Percentiles rank a stretch among this genome's conserved stretches.
Evolutionary conservation across 2,888 invertebrate species (phyloP).

Genomic region (Mamestra brassicae): DNA sequence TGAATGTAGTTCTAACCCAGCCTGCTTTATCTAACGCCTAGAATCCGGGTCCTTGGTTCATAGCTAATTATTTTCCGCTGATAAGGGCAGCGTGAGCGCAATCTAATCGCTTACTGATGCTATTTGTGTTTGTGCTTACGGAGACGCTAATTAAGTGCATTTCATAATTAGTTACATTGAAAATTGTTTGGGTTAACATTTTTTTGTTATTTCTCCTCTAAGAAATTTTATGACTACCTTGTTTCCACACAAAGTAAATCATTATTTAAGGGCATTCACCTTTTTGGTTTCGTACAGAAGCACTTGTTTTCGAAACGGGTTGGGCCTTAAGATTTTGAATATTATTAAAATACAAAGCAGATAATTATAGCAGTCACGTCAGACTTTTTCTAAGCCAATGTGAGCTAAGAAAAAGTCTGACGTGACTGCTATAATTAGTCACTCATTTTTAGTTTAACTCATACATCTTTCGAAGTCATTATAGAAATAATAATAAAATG

Average conservation of each 20-base stretch:
- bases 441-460: too few relatives aligned
- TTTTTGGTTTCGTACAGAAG: neutral
- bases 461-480: neutral
- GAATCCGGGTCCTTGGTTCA: constrained; percentile 69
- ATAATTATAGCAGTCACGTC: neutral
- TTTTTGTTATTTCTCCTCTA: neutral
- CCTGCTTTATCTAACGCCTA: constrained; percentile 57
- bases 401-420: too few relatives aligned
- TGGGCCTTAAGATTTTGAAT: neutral
- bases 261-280: neutral
- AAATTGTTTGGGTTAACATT: neutral
- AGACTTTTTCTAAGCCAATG: neutral
- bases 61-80: constrained; percentile 56
- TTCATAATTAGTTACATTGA: constrained; percentile 11
- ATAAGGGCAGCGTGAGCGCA: constrained; percentile 55
- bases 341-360: neutral
- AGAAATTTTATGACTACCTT: neutral
- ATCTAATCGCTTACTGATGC: constrained; percentile 60
- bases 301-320: constrained; percentile 4
- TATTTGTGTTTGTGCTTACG: constrained; percentile 37
- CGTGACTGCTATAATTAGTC: too few relatives aligned
- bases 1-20: constrained; percentile 49
- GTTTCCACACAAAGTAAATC: neutral
- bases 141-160: constrained; percentile 30
- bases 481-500: too few relatives aligned